Evolutionary conservation across 2,113 vertebrate genomes (phyloP), one percentile per base, ranked within the genome.

Genomic region (Glareola pratincola): DNA sequence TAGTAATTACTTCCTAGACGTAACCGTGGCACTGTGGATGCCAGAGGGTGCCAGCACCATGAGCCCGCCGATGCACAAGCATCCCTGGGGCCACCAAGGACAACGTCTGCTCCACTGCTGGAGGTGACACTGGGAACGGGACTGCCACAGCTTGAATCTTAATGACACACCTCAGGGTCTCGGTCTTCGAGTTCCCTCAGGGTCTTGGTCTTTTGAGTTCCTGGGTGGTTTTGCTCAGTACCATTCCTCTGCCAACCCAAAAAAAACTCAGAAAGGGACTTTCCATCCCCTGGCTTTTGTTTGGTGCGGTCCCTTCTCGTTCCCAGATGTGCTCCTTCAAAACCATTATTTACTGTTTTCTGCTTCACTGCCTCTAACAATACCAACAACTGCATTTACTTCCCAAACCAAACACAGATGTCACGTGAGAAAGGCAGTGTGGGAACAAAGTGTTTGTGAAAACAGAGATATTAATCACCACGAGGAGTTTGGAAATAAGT

Each of bases 281-380:
- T n/a, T 9, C 14, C 27, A 11, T 2, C 50, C 62, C 43, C 18
- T 1, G 13, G 23, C 9, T 39, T 50, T 16, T 13, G 7, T 8
- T 67, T 8, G 5, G 1, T 1, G 1, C 11, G 3, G 4, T 36
- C n/a, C 72, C 30, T 45, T 48, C 15, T 36, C 15, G 1, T 19
- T 29, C 30, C 9, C 51, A 37, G 32, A 21, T 16, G 21, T 1
- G 8, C 14, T 60, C 32, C 64, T 45, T 53, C 18, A 7, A 15
- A 4, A 30, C 21, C 4, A 2, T n/a, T 20, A 29, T n/a, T 76
- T 37, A 15, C 22, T 16, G 37, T 23, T 23, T 45, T 37, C 64
- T 10, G 21, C 32, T 41, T 43, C 45, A 1, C 43, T 2, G 6
- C 14, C 62, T 59, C 53, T 20, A 32, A 37, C 56, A 63, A 34